Conservation (phyloP, 2,113 vertebrate genomes). For the Pleuronectes platessa region DNA sequence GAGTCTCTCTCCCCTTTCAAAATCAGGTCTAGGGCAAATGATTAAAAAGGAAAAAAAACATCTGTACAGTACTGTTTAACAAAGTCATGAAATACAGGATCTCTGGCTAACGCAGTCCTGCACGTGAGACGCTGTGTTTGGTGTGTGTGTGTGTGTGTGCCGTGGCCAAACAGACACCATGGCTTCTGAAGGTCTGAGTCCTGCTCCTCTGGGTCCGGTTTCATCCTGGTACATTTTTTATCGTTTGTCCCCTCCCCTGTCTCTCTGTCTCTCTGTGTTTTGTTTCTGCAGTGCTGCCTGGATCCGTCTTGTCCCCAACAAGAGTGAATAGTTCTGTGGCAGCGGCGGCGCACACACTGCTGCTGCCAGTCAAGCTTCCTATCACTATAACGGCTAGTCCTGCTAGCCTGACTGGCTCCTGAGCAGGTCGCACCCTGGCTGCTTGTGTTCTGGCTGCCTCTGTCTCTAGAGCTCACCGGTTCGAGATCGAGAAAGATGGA, state of each 20-base stretch:
- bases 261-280: constrained; percentile 46
- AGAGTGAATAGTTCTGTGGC: constrained; percentile 76
- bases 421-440: constrained; percentile 62
- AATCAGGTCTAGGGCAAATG: constrained; percentile 83
- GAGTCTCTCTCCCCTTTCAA: constrained; percentile 64
- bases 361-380: constrained; percentile 87
- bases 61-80: constrained; percentile 94
- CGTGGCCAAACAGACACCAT: constrained; percentile 55
- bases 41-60: constrained; percentile 78
- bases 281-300: constrained; percentile 72
- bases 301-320: constrained; percentile 71
- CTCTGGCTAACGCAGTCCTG: constrained; percentile 81
- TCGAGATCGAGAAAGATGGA: constrained; percentile 69
- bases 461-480: constrained; percentile 72
- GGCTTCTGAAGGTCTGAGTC: constrained; percentile 71
- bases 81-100: constrained; percentile 89
- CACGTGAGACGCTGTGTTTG: constrained; percentile 48
- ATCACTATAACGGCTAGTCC: constrained; percentile 82
- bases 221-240: constrained; percentile 35
- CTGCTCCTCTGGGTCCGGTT: constrained; percentile 71
- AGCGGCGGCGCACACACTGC: constrained; percentile 29
- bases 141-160: constrained; percentile 21
- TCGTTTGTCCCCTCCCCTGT: constrained; percentile 33
- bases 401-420: constrained; percentile 86
- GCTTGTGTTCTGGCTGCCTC: constrained; percentile 55